Conservation (phyloP, 2,797 vertebrate genomes). For the Anguilla anguilla region DNA sequence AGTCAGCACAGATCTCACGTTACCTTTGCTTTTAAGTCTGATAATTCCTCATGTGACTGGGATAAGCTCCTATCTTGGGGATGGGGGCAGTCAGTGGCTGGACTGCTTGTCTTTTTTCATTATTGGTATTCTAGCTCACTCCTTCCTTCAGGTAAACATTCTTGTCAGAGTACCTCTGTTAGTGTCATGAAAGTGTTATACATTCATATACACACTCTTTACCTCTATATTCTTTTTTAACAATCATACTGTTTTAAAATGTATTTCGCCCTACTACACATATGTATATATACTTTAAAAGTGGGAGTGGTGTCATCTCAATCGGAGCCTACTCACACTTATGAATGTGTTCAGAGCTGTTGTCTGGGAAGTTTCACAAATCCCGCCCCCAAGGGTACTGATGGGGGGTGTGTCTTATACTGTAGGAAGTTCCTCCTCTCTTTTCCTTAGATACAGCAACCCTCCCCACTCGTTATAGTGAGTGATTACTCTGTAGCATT, state of each 20-base stretch:
- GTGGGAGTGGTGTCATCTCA: background rate
- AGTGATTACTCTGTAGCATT: slow-evolving; percentile 62
- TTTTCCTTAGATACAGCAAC: background rate
- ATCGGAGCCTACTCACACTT: background rate
- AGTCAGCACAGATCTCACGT: background rate
- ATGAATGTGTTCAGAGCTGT: slow-evolving; percentile 1
- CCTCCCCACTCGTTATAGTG: slow-evolving; percentile 57
- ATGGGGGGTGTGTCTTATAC: background rate
- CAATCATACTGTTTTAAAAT: background rate
- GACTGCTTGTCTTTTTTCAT: background rate
- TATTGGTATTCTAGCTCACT: background rate
- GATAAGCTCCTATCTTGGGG: background rate
- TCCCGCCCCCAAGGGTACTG: background rate
- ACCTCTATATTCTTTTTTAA: background rate
- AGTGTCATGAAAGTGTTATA: background rate
- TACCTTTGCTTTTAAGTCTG: background rate
- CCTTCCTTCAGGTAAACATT: background rate
- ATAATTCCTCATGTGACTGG: background rate
- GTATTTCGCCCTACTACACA: background rate
- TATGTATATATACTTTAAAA: background rate
- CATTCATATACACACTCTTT: background rate
- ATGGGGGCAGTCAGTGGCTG: background rate
- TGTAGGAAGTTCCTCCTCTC: slow-evolving; percentile 17
- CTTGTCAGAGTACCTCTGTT: background rate
- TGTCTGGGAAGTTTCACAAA: background rate